Base-by-base conservation (phyloP, 2,797 vertebrate species). In the Ctenochaetus hawaiiensis region DNA sequence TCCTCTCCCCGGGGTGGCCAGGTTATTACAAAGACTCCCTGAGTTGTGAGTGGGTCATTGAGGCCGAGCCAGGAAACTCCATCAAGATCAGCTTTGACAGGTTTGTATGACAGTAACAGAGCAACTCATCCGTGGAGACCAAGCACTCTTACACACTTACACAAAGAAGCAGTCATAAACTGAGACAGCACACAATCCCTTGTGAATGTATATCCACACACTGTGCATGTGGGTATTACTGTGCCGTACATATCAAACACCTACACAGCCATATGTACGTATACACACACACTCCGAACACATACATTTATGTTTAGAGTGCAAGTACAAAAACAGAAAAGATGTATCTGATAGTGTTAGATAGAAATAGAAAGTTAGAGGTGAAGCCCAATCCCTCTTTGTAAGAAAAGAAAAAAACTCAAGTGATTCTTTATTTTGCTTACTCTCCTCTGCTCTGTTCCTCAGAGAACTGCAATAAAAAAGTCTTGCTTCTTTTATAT, bases 61-160 rank as follows among this genome's bases (percentile, higher is more conserved):
- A 99, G 96, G 97, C 98, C 56, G 98, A 99, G 95, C 92, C 87
- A 16, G 98, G 97, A 93, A 97, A 96, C 90, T 99, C 98, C 84
- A 97, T 99, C 95, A 99, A 99, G 96, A 97, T 99, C 95, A 98
- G 96, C 85, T 99, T 99, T 90, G 98, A 99, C 96, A 99, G 97
- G 98, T 99, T 61, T 66, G 91, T 89, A 72, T 81, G 85, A 73
- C 81, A 85, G 72, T 23, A 18, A 67, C 78, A 60, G 59, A 84
- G 68, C 74, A 82, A 78, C 68, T 76, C 64, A 80, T n/a, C 76
- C 51, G 1, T 79, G 64, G 56, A 84, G 47, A 69, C 48, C 77
- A 75, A 82, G n/a, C 44, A 72, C 57, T 74, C 62, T 43, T 34
- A 64, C 48, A 64, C 12, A 45, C 44, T 16, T n/a, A 20, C 18